Evolutionary conservation across 1,140 invertebrate genomes (phyloP).

Genomic region (Bombus fervidus): DNA sequence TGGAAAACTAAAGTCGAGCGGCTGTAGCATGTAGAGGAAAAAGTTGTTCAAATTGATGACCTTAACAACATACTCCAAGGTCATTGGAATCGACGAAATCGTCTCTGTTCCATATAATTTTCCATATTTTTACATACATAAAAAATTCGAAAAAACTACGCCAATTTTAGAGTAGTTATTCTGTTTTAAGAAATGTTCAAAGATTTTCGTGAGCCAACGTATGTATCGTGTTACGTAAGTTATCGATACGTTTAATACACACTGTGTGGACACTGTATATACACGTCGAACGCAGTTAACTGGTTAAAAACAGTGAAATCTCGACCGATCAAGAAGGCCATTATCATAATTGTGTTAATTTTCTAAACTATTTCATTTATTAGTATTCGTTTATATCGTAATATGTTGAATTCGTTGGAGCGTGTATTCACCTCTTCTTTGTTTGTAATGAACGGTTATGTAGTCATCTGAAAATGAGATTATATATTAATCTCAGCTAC

Average conservation of each 20-base stretch:
- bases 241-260: not conserved
- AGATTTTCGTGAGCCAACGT: too few relatives aligned
- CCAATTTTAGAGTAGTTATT: too few relatives aligned
- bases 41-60: too few relatives aligned
- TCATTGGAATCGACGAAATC: too few relatives aligned
- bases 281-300: not conserved
- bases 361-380: slow-evolving; percentile 15
- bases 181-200: too few relatives aligned
- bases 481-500: not conserved
- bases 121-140: too few relatives aligned
- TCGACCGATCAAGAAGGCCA: slow-evolving; percentile 14
- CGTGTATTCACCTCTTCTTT: slow-evolving; percentile 89
- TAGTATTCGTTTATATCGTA: slow-evolving; percentile 46
- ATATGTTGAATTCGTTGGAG: slow-evolving; percentile 49
- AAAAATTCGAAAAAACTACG: too few relatives aligned
- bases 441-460: slow-evolving; percentile 94
- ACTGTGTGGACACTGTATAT: not conserved
- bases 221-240: too few relatives aligned
- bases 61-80: too few relatives aligned
- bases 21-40: not conserved
- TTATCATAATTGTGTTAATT: slow-evolving; percentile 13
- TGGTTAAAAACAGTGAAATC: slow-evolving; percentile 1
- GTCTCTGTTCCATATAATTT: too few relatives aligned
- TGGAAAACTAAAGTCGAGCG: too few relatives aligned
- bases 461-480: slow-evolving; percentile 90